A percentile compares a stretch with the other conserved stretches of the same genome.
These are phyloP conservation scores for Actenoides hombroni DNA, from an alignment of 2,113 vertebrate genomes.

Conservation along the genomic window DNA sequence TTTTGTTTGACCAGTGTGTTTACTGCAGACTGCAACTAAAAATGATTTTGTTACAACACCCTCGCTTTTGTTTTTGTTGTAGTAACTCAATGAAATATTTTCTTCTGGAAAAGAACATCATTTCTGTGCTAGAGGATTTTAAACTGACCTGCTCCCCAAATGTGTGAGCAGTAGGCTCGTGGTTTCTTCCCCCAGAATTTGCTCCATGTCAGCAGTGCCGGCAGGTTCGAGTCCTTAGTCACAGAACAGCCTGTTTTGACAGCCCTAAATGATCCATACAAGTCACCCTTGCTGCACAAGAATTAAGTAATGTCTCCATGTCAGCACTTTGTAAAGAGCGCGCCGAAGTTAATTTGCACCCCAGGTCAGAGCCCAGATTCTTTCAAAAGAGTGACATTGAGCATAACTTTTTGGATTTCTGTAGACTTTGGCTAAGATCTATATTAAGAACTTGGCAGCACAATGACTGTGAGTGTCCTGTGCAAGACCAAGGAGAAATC, in stretches of 20 bases:
- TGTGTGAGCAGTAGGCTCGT: neutral
- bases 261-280: slow-evolving; percentile 53
- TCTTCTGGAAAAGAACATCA: neutral
- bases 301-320: slow-evolving; percentile 56
- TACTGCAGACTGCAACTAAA: neutral
- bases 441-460: neutral
- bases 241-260: slow-evolving; percentile 42
- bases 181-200: neutral
- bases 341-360: slow-evolving; percentile 48
- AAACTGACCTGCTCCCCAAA: neutral
- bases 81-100: neutral
- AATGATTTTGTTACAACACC: neutral
- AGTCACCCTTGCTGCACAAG: slow-evolving; percentile 43
- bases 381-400: slow-evolving; percentile 40
- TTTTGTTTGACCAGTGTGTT: neutral
- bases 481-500: neutral
- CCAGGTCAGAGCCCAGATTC: slow-evolving; percentile 53
- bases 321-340: slow-evolving; percentile 33
- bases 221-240: slow-evolving; percentile 19
- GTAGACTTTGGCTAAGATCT: slow-evolving; percentile 19
- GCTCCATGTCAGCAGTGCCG: neutral
- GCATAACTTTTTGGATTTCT: slow-evolving; percentile 21
- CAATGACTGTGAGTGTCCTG: neutral
- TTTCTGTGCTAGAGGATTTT: neutral
- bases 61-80: neutral